A percentile compares a stretch with the other conserved stretches of the same genome.
These are phyloP conservation scores for Ditylenchus dipsaci DNA, from an alignment of 1,140 invertebrate species.

Conservation along the genomic window DNA sequence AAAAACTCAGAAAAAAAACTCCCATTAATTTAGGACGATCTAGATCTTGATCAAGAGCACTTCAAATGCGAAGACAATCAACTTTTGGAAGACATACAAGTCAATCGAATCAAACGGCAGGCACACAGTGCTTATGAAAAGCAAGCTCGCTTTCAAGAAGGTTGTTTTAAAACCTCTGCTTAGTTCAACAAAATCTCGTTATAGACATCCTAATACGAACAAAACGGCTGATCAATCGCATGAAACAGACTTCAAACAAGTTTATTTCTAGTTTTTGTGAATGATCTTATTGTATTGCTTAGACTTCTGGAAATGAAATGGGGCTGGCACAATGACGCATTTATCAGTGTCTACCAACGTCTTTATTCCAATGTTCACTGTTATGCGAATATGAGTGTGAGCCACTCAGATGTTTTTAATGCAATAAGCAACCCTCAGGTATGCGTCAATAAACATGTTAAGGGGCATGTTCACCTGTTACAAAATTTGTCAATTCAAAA, in stretches of 20 bases:
- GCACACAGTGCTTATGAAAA: slow-evolving; percentile 55
- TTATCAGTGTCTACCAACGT: slow-evolving; percentile 46
- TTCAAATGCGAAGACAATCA: slow-evolving; percentile 48
- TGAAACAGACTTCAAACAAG: slow-evolving; percentile 41
- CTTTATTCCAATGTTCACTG: slow-evolving; percentile 36
- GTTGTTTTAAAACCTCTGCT: not conserved
- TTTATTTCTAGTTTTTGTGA: slow-evolving; percentile 10
- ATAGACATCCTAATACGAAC: slow-evolving; percentile 52
- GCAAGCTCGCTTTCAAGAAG: slow-evolving; percentile 53
- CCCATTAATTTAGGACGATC: not conserved
- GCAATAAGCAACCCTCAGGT: slow-evolving; percentile 41
- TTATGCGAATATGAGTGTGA: slow-evolving; percentile 40
- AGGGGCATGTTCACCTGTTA: too few relatives aligned
- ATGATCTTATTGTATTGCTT: slow-evolving; percentile 11
- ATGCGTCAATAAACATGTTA: slow-evolving; percentile 22
- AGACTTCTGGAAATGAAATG: slow-evolving; percentile 46
- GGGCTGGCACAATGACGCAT: slow-evolving; percentile 53
- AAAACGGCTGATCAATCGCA: slow-evolving; percentile 43
- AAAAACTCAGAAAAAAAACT: not conserved
- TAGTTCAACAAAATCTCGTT: not conserved
- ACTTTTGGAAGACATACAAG: slow-evolving; percentile 41
- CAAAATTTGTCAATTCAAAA: too few relatives aligned
- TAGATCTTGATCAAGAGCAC: slow-evolving; percentile 1
- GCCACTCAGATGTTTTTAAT: slow-evolving; percentile 45
- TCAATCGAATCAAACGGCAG: slow-evolving; percentile 46